Conservation (phyloP, 2,113 vertebrate genomes). For the Amazona guildingii region DNA sequence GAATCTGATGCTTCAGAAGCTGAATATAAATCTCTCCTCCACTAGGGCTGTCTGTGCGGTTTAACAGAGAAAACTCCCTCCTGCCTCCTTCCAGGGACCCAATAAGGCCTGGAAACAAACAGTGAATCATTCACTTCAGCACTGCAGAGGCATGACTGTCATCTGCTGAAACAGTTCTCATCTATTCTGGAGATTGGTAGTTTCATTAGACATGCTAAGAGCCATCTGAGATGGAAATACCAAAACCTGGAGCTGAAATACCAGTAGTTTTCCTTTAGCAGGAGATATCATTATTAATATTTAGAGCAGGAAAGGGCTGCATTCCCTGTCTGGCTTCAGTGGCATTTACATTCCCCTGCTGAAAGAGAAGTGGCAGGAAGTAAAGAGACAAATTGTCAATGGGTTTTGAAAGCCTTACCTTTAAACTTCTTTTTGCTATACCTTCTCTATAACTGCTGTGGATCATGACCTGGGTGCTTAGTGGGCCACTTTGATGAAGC, state of each 20-base stretch:
- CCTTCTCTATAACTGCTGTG: not conserved
- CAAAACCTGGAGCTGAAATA: not conserved
- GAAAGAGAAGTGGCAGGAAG: not conserved
- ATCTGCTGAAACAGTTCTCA: not conserved
- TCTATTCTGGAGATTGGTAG: not conserved
- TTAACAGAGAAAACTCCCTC: not conserved
- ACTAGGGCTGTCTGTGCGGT: not conserved
- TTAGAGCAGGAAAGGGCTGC: not conserved
- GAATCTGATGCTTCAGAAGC: fast-evolving
- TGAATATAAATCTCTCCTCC: not conserved
- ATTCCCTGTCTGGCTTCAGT: not conserved
- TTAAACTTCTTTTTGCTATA: not conserved
- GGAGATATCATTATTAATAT: not conserved
- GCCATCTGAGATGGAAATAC: constrained; percentile 22
- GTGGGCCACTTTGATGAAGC: not conserved
- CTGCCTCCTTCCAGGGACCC: not conserved
- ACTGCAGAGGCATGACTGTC: not conserved
- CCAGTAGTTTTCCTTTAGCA: not conserved
- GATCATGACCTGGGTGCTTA: not conserved
- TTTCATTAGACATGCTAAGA: not conserved
- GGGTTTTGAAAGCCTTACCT: not conserved
- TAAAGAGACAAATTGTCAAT: not conserved
- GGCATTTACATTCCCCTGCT: not conserved
- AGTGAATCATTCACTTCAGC: not conserved
- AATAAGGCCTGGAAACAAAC: not conserved